Evolutionary conservation across 2,113 vertebrate species (phyloP).

Genomic region (Protobothrops mucrosquamatus): DNA sequence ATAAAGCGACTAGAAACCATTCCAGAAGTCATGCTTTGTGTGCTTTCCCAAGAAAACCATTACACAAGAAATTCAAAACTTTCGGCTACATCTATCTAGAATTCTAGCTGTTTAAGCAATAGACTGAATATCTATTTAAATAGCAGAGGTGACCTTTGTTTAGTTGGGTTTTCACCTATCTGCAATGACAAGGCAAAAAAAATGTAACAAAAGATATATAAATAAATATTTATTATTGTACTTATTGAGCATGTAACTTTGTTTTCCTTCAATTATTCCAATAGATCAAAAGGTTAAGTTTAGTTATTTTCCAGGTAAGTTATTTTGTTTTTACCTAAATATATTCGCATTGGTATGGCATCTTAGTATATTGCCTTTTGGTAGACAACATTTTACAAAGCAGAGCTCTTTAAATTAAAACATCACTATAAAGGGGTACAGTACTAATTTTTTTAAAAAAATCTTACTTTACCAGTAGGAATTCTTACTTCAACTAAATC

Average conservation of each 20-base stretch:
- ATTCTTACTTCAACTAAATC: not conserved
- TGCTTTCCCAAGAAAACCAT: not conserved
- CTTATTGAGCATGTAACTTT: conserved; percentile 48
- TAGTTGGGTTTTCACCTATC: conserved; percentile 6
- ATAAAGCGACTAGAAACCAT: not conserved
- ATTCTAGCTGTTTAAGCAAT: conserved; percentile 55
- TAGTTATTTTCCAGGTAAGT: too few species aligned
- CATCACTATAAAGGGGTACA: not conserved
- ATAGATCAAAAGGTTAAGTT: not conserved
- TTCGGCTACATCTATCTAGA: conserved; percentile 43
- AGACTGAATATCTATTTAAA: conserved; percentile 59
- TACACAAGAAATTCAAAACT: conserved; percentile 49
- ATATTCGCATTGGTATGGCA: not conserved
- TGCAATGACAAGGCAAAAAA: not conserved
- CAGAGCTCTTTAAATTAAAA: not conserved
- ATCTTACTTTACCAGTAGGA: not conserved
- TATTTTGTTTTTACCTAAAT: conserved; percentile 8
- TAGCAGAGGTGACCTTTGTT: conserved; percentile 16
- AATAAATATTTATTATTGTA: conserved; percentile 27
- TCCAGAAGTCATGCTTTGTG: not conserved
- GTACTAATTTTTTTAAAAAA: not conserved
- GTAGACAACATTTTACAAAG: not conserved
- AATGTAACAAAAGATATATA: not conserved
- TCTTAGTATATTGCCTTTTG: not conserved
- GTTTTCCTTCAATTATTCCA: conserved; percentile 42